These are phyloP conservation scores for Maniola hyperantus DNA, from an alignment of 2,888 invertebrate genomes.

Conservation along the genomic window DNA sequence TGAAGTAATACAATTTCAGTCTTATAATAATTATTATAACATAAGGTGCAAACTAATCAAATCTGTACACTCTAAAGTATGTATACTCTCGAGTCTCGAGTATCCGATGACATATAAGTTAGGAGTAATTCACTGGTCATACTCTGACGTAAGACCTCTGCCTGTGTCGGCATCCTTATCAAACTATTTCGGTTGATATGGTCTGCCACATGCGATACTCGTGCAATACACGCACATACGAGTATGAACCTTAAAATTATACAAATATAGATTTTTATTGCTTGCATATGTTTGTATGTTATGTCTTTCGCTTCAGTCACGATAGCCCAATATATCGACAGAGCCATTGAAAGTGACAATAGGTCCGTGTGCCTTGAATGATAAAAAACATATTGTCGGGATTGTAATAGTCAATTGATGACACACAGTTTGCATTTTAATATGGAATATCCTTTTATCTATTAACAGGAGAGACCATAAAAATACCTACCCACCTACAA, in stretches of 20 bases:
- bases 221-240: conserved; percentile 22
- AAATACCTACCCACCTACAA: not conserved
- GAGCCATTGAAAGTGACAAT: conserved; percentile 65
- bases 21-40: not conserved
- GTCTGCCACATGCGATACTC: conserved; percentile 30
- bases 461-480: not conserved
- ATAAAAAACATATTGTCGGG: conserved; percentile 44
- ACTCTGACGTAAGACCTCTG: conserved; percentile 43
- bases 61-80: conserved; percentile 32
- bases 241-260: conserved; percentile 28
- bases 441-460: conserved; percentile 10
- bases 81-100: no score
- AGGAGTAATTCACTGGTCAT: conserved; percentile 37
- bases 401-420: conserved; percentile 33
- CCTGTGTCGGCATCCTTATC: conserved; percentile 48
- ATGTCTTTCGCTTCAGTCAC: conserved; percentile 18
- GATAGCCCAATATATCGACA: conserved; percentile 38
- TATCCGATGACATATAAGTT: conserved; percentile 27
- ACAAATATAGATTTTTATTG: conserved; percentile 28
- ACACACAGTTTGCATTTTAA: conserved; percentile 23
- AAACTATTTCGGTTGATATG: conserved; percentile 44
- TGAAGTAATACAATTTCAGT: not conserved
- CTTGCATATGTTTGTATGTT: conserved; percentile 25
- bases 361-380: conserved; percentile 52
- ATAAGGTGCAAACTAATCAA: conserved; percentile 12